Conservation (phyloP, 2,888 invertebrate genomes). For the Melanargia galathea region DNA sequence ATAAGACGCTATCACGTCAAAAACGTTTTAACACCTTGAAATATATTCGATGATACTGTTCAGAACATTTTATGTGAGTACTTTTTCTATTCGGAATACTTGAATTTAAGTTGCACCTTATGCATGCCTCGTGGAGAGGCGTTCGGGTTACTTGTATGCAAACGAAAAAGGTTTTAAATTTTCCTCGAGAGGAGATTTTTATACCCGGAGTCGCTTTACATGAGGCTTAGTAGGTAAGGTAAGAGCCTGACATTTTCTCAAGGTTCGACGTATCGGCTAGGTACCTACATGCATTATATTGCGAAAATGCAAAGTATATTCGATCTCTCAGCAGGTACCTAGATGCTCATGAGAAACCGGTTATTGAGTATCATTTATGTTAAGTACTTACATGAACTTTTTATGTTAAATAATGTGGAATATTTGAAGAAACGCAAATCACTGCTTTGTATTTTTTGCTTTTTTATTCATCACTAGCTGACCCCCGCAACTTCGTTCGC, state of each 20-base stretch:
- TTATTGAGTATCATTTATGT: neutral
- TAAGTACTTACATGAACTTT: too few species aligned
- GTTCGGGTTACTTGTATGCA: conserved; percentile 15
- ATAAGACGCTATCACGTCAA: too few species aligned
- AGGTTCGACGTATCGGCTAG: conserved; percentile 1
- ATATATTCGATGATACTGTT: too few species aligned
- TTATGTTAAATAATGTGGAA: too few species aligned
- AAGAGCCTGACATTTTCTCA: conserved; percentile 17
- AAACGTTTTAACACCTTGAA: too few species aligned
- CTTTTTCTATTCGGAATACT: neutral
- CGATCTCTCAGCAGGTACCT: too few species aligned
- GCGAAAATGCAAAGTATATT: neutral
- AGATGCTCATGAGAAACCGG: too few species aligned
- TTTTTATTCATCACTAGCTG: too few species aligned
- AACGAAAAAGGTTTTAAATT: conserved; percentile 21
- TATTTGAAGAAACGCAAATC: too few species aligned
- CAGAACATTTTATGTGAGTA: neutral
- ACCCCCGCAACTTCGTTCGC: too few species aligned
- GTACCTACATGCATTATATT: neutral
- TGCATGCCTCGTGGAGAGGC: neutral
- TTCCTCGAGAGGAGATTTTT: conserved; percentile 16
- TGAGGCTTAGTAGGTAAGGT: neutral
- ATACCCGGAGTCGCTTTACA: conserved; percentile 15
- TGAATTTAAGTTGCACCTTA: conserved; percentile 1
- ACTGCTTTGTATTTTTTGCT: too few species aligned